Percentiles rank a stretch among this genome's conserved stretches.
Conservation (phyloP, 2,113 vertebrate species). For the Indicator indicator region DNA sequence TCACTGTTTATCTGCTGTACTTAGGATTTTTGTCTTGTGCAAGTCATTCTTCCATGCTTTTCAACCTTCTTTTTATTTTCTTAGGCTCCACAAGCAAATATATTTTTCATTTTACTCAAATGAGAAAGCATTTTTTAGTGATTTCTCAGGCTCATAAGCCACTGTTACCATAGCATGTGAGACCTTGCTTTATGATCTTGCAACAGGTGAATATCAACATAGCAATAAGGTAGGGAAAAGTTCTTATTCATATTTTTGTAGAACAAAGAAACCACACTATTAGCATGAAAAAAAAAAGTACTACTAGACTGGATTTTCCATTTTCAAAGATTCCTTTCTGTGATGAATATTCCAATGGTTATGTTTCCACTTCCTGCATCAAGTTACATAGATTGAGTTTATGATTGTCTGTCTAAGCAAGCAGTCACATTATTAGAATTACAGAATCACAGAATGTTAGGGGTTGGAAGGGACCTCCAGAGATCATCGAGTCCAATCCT, state of each 20-base stretch:
- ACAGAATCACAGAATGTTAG: too few relatives aligned
- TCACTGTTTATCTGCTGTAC: background rate
- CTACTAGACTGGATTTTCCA: background rate
- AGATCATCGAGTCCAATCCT: too few relatives aligned
- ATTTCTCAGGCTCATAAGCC: background rate
- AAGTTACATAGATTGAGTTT: background rate
- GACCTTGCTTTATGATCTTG: background rate
- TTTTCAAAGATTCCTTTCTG: background rate
- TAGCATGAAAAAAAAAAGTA: background rate
- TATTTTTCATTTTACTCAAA: background rate
- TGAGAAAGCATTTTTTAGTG: background rate
- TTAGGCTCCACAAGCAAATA: background rate
- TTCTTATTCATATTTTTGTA: background rate
- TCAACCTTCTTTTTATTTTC: background rate
- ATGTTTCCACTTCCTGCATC: background rate
- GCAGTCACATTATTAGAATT: background rate
- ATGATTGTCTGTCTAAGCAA: background rate
- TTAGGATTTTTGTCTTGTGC: background rate
- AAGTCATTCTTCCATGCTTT: background rate
- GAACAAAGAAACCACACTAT: background rate
- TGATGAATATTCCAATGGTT: background rate
- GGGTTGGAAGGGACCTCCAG: too few relatives aligned
- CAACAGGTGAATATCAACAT: background rate
- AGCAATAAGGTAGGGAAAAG: background rate
- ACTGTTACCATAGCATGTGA: background rate